Evolutionary conservation across 2,888 invertebrate genomes (phyloP).

Genomic region (Drosophila sordidula): DNA sequence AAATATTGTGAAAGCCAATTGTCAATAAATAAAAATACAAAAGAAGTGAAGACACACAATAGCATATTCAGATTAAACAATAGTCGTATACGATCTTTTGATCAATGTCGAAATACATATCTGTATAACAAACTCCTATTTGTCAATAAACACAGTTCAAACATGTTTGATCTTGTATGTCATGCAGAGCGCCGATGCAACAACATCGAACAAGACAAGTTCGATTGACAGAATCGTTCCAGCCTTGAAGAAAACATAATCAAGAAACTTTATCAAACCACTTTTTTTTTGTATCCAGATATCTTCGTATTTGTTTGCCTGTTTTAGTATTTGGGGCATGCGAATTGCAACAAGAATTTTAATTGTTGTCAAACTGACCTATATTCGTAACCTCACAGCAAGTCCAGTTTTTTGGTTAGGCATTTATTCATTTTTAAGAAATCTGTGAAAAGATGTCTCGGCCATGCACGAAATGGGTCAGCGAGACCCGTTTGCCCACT

Average conservation of each 20-base stretch:
- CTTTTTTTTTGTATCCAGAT: no score
- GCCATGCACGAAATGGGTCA: slow-evolving; percentile 55
- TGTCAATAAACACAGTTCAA: not conserved
- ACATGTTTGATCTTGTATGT: slow-evolving; percentile 1
- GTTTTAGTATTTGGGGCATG: not conserved
- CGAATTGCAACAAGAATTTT: not conserved
- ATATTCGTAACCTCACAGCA: slow-evolving; percentile 24
- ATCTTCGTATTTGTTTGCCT: no score
- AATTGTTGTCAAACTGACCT: slow-evolving; percentile 25
- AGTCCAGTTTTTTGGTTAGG: slow-evolving; percentile 37
- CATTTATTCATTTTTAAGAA: slow-evolving; percentile 32
- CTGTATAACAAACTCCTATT: not conserved
- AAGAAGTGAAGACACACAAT: not conserved
- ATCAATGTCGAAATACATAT: not conserved
- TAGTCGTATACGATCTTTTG: no score
- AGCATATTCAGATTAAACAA: no score
- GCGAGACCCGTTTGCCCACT: slow-evolving; percentile 50
- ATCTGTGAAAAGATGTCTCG: slow-evolving; percentile 36
- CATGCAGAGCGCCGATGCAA: not conserved
- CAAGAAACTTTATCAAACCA: no score
- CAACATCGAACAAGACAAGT: slow-evolving; percentile 25
- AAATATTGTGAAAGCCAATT: not conserved
- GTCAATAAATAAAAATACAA: not conserved
- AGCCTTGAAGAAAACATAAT: not conserved
- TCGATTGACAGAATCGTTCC: slow-evolving; percentile 1